Percentiles rank a stretch among this genome's conserved stretches.
Conservation (phyloP, 2,797 vertebrate genomes). For the Clarias pachynema region DNA sequence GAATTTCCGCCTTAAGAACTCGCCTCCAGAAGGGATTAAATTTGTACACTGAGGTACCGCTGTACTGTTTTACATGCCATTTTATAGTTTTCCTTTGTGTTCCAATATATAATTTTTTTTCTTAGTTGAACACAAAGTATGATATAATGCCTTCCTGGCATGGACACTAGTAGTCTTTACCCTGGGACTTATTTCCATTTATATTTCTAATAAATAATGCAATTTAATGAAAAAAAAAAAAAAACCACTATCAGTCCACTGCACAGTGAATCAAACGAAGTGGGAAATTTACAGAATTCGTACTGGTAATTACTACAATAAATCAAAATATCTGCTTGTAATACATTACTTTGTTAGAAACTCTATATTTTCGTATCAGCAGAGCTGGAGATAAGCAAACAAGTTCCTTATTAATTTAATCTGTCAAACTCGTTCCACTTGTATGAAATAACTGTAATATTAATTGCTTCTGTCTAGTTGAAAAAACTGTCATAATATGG, state of each 20-base stretch:
- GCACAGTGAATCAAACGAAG: background rate
- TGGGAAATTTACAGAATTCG: background rate
- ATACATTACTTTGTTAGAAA: background rate
- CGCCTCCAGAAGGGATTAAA: no score
- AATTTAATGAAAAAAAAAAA: background rate
- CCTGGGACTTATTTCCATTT: background rate
- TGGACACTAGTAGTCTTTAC: background rate
- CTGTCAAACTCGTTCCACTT: background rate
- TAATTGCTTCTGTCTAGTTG: slow-evolving; percentile 11
- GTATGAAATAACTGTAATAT: background rate
- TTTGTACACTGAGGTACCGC: no score
- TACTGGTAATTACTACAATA: background rate
- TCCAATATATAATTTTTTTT: background rate
- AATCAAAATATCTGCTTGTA: background rate
- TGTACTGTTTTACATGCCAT: background rate
- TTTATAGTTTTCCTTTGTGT: background rate
- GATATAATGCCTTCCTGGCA: background rate
- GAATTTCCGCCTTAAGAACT: no score
- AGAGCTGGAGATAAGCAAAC: background rate
- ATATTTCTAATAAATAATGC: background rate
- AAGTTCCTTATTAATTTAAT: background rate
- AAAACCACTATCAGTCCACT: background rate
- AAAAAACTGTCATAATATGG: background rate
- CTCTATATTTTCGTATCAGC: background rate
- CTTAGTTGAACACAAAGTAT: background rate